phyloP scores from a whole-genome alignment of 2,888 invertebrate species.

The Cremastinae sp. region DNA sequence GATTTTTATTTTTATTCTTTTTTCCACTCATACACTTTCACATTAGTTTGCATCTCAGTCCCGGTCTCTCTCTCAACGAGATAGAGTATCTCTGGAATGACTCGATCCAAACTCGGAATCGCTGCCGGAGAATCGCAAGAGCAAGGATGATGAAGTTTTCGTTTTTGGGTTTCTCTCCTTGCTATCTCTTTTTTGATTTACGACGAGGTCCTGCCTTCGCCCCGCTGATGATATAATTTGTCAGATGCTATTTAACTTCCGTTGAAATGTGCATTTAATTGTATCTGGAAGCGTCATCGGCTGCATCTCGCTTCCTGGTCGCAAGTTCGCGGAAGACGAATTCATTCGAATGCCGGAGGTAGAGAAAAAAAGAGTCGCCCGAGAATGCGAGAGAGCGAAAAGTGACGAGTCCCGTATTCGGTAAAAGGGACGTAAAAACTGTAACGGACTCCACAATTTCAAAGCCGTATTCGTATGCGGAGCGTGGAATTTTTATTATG shows the following conservation, averaged over 20 bases:
- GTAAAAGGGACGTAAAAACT: constrained; percentile 67
- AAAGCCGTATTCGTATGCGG: constrained; percentile 42
- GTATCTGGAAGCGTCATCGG: constrained; percentile 7
- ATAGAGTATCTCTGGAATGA: too few species aligned
- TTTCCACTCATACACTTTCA: not conserved
- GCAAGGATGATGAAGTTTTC: constrained; percentile 38
- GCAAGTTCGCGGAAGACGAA: constrained; percentile 17
- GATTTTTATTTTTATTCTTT: too few species aligned
- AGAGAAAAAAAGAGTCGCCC: not conserved
- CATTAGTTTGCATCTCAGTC: not conserved
- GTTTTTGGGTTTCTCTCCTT: constrained; percentile 8
- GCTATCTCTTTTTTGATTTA: constrained; percentile 68
- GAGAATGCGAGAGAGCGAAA: constrained; percentile 24
- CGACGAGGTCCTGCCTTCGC: constrained; percentile 58
- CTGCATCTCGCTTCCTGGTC: constrained; percentile 25
- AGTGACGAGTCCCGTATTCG: constrained; percentile 52
- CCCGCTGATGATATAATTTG: constrained; percentile 65
- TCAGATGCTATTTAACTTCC: constrained; percentile 71
- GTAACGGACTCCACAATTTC: constrained; percentile 63
- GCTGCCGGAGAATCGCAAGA: not conserved
- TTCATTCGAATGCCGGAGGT: not conserved
- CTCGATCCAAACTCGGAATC: too few species aligned
- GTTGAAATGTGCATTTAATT: constrained; percentile 58
- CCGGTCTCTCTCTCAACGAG: not conserved
- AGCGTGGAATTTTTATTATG: constrained; percentile 71